Percentiles rank a stretch among this genome's conserved stretches.
Conservation (phyloP, 2,797 vertebrate species). For the Tapera naevia region DNA sequence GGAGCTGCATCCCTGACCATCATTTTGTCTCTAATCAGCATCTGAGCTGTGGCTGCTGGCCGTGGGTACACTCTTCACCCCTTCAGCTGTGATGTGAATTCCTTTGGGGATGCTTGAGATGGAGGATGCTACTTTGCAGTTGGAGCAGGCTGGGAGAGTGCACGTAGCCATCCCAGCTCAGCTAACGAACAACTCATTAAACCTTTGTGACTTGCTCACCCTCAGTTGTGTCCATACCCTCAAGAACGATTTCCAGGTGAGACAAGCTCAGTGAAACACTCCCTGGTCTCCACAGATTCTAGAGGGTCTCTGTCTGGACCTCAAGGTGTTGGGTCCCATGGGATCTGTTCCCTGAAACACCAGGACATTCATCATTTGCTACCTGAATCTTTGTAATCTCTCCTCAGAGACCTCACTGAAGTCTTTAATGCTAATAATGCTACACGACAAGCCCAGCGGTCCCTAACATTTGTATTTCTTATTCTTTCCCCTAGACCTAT, state of each 20-base stretch:
- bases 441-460: neutral
- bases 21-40: accelerated
- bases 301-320: neutral
- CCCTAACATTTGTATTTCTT: neutral
- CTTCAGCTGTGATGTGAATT: neutral
- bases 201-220: neutral
- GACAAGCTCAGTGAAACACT: neutral
- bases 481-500: slow-evolving; percentile 83
- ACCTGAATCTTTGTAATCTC: neutral
- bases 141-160: neutral
- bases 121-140: neutral
- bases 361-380: neutral
- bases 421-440: neutral
- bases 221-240: neutral
- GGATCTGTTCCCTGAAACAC: neutral
- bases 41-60: neutral
- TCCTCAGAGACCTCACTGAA: neutral
- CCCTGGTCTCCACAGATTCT: neutral
- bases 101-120: neutral
- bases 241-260: neutral
- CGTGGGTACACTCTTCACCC: accelerated
- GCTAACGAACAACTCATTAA: neutral
- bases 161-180: accelerated
- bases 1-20: neutral
- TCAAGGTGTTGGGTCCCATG: neutral